Evolutionary conservation across 2,888 invertebrate species (phyloP).

Genomic region (Cryptosula pallasiana): DNA sequence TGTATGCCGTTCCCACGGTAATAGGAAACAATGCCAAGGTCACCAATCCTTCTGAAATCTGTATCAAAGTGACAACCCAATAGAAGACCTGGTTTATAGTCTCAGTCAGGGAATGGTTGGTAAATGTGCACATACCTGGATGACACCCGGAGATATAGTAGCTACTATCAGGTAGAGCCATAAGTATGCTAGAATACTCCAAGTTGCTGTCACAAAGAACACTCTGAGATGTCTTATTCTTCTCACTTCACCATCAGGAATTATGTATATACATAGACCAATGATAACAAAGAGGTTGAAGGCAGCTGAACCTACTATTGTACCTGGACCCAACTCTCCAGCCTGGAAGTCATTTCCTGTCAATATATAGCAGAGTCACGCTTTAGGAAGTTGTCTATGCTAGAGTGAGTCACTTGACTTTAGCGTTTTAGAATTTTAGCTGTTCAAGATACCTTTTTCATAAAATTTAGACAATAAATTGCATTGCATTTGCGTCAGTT

Average conservation of each 20-base stretch:
- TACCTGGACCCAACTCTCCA: slow-evolving; percentile 94
- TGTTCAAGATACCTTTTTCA: too few species aligned
- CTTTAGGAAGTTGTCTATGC: too few species aligned
- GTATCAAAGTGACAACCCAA: neutral
- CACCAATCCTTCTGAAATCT: slow-evolving; percentile 88
- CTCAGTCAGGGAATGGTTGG: too few species aligned
- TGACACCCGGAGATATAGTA: slow-evolving; percentile 75
- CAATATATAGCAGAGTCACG: neutral
- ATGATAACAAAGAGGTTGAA: slow-evolving; percentile 98
- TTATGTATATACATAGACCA: slow-evolving; percentile 83
- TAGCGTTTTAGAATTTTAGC: too few species aligned
- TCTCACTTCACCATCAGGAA: slow-evolving; percentile 84
- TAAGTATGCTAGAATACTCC: slow-evolving; percentile 97
- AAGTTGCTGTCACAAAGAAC: slow-evolving; percentile 93
- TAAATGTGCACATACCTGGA: slow-evolving; percentile 60
- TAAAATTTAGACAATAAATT: too few species aligned
- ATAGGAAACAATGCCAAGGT: slow-evolving; percentile 95
- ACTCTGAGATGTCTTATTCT: slow-evolving; percentile 92
- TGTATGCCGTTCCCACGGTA: slow-evolving; percentile 91
- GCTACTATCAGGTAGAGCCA: slow-evolving; percentile 95
- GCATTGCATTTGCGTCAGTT: too few species aligned
- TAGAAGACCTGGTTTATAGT: neutral
- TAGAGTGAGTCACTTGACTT: too few species aligned
- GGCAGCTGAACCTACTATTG: slow-evolving; percentile 97
- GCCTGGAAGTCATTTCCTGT: slow-evolving; percentile 66